Conservation (phyloP, 2,113 vertebrate genomes). For the Tetrax tetrax region DNA sequence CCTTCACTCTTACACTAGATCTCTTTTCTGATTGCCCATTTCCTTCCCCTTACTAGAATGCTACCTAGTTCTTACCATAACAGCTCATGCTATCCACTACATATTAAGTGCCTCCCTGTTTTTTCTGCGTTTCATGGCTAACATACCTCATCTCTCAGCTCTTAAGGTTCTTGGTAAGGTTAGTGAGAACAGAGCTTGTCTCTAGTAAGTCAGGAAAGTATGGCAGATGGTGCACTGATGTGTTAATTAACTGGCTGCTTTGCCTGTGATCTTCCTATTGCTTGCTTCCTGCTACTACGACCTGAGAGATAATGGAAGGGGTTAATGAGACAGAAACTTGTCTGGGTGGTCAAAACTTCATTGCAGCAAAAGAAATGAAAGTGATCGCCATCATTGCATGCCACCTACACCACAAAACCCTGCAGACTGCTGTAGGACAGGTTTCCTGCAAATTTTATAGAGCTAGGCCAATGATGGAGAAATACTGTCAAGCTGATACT, state of each 20-base stretch:
- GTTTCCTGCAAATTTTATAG: neutral
- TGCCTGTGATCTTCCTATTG: neutral
- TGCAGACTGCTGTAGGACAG: neutral
- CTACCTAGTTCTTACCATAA: neutral
- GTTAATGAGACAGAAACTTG: conserved; percentile 29
- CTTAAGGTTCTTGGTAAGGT: neutral
- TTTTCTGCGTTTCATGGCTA: neutral
- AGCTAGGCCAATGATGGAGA: neutral
- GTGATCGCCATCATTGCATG: neutral
- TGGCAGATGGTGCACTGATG: conserved; percentile 20
- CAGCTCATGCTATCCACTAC: neutral
- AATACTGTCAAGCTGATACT: neutral
- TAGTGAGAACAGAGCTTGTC: neutral
- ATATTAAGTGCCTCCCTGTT: neutral
- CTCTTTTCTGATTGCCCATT: neutral
- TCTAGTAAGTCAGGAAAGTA: neutral
- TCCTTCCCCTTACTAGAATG: neutral
- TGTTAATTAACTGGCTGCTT: conserved; percentile 42
- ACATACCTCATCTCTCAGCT: neutral
- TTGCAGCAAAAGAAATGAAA: neutral
- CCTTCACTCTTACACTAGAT: neutral
- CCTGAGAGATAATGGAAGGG: conserved; percentile 8
- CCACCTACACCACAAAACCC: neutral
- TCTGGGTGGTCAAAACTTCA: neutral
- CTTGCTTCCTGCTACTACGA: neutral